A percentile compares a stretch with the other conserved stretches of the same genome.
phyloP scores from a whole-genome alignment of 2,113 vertebrate genomes.

The Toxotes jaculatrix region DNA sequence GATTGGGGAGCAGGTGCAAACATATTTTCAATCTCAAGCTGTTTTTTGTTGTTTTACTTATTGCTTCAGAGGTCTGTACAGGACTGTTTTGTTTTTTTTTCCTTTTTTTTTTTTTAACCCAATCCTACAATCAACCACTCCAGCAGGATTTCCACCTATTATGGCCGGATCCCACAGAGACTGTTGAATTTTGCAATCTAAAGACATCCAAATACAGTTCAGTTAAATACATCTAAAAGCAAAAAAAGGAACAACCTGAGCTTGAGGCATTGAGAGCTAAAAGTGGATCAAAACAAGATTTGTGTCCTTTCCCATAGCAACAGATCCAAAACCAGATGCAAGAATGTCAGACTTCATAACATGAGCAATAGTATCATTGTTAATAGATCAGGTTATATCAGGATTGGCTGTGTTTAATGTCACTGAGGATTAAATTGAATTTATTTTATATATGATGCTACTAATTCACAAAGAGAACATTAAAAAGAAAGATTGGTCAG shows the following conservation, averaged over 20 bases:
- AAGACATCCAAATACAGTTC: constrained; percentile 25
- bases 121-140: constrained; percentile 52
- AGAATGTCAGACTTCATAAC: constrained; percentile 2
- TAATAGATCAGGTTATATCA: neutral
- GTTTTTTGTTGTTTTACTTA: constrained; percentile 47
- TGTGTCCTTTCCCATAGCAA: neutral
- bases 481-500: neutral
- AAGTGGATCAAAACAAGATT: constrained; percentile 18
- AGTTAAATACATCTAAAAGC: neutral
- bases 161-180: constrained; percentile 11
- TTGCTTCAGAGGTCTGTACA: constrained; percentile 14
- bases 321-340: constrained; percentile 20
- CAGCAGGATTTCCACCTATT: constrained; percentile 45
- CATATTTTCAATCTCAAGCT: constrained; percentile 53
- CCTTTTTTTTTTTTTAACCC: neutral
- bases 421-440: neutral
- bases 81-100: neutral
- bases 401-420: constrained; percentile 7
- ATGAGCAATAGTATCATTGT: neutral
- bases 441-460: neutral
- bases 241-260: neutral
- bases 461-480: neutral
- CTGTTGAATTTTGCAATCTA: constrained; percentile 16
- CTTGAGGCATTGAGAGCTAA: neutral
- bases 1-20: constrained; percentile 49